A percentile compares a stretch with the other conserved stretches of the same genome.
Conservation (phyloP, 2,113 vertebrate species). For the Steatornis caripensis region DNA sequence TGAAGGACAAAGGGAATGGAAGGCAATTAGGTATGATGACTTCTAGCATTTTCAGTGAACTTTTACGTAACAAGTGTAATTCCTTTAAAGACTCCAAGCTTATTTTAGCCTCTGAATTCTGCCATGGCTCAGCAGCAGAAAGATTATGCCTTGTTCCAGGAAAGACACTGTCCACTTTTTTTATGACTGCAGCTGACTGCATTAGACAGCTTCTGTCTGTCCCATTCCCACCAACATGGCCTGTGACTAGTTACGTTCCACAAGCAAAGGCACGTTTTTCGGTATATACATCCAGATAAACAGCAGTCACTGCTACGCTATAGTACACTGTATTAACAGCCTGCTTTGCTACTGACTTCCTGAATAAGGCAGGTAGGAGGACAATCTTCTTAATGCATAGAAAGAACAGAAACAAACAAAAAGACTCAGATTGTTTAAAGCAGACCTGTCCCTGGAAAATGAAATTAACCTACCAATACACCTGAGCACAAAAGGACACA, state of each 20-base stretch:
- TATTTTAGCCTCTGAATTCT: background rate
- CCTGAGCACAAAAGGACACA: background rate
- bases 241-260: background rate
- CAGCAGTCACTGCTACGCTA: background rate
- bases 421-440: background rate
- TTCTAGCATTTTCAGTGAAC: background rate
- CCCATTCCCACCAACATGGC: background rate
- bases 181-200: background rate
- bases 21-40: background rate
- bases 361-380: background rate
- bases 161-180: background rate
- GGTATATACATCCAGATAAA: background rate
- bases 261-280: accelerated
- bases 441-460: background rate
- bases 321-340: background rate
- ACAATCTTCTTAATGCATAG: background rate
- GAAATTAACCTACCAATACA: background rate
- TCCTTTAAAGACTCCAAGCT: background rate
- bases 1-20: background rate
- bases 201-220: background rate
- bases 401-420: background rate
- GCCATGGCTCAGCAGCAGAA: background rate
- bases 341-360: background rate
- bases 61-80: background rate
- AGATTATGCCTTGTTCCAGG: background rate